Base-by-base conservation (phyloP, 2,113 vertebrate species). In the Carettochelys insculpta region DNA sequence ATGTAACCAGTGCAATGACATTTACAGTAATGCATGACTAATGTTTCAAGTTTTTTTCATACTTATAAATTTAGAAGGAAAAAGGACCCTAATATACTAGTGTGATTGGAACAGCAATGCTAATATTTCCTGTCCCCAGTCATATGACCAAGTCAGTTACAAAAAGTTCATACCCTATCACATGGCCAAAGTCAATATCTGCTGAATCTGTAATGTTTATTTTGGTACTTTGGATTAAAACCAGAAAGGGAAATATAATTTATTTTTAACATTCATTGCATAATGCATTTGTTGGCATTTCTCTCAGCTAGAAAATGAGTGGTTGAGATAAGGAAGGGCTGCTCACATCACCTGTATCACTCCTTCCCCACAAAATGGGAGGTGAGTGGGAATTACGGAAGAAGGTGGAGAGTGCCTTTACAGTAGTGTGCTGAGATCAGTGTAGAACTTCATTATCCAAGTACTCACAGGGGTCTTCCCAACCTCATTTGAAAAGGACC, bases 61-160 rank as follows among this genome's bases (percentile, higher is more conserved):
- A 51, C 41, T 73, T 5, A 82, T 38, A 83, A 77, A 83, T 87
- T 68, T 88, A 27, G 65, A 45, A 87, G 22, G 29, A 87, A 78
- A 1, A 54, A 12, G 75, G 34, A 38, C 61, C 34, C 16, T 58
- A 58, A 34, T 34, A 34, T 16, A 31, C 31, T 65, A 65, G 34
- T 34, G 9, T 65, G 34, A 65, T 17, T 65, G 61, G 34, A 65
- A 65, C 61, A 65, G 17, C 8, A 38, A 65, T 20, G 34, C 61
- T n/a, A 65, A 65, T 65, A n/a, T 65, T 65, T 65, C 34, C 34
- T 65, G 34, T n/a, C 61, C 61, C 16, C 17, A n/a, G 61, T 65
- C 34, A n/a, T 17, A 20, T 65, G 34, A n/a, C 61, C 34, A 65
- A 20, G 34, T 38, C 17, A 65, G 61, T 65, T 65, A n/a, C 34